Conservation (phyloP, 2,113 vertebrate genomes). For the Dryoscopus gambensis region DNA sequence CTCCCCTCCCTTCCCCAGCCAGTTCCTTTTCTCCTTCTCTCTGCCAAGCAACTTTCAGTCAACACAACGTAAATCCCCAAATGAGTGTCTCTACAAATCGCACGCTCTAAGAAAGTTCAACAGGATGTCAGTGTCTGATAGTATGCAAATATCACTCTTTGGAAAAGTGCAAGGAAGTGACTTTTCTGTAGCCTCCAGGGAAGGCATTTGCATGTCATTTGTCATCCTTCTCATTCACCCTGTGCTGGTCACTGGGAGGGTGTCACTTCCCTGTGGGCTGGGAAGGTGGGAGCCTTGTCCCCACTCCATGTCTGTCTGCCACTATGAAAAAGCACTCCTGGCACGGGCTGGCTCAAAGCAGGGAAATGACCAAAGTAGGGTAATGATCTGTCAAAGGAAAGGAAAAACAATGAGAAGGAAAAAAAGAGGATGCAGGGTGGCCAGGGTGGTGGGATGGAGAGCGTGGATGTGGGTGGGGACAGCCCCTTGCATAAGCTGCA, state of each 20-base stretch:
- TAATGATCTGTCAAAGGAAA: background rate
- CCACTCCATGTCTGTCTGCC: background rate
- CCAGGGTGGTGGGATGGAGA: background rate
- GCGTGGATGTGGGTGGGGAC: accelerated
- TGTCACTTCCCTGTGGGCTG: background rate
- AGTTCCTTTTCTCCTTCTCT: background rate
- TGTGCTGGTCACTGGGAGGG: background rate
- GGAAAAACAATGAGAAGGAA: no score
- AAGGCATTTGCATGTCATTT: conserved; percentile 4
- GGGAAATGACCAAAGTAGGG: background rate
- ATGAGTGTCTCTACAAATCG: accelerated
- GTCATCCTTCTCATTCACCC: background rate
- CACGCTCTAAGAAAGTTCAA: background rate
- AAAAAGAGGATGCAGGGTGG: background rate
- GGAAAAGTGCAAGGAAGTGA: background rate
- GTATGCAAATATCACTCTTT: background rate
- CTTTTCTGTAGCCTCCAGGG: background rate
- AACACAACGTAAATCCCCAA: background rate
- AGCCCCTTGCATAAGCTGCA: background rate
- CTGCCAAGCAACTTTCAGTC: background rate
- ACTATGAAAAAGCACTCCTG: background rate
- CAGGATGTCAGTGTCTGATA: background rate
- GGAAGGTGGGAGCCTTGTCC: background rate
- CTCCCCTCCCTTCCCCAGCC: background rate
- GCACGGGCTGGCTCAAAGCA: background rate